Conservation (phyloP, 2,113 vertebrate genomes). For the Salvator merianae region DNA sequence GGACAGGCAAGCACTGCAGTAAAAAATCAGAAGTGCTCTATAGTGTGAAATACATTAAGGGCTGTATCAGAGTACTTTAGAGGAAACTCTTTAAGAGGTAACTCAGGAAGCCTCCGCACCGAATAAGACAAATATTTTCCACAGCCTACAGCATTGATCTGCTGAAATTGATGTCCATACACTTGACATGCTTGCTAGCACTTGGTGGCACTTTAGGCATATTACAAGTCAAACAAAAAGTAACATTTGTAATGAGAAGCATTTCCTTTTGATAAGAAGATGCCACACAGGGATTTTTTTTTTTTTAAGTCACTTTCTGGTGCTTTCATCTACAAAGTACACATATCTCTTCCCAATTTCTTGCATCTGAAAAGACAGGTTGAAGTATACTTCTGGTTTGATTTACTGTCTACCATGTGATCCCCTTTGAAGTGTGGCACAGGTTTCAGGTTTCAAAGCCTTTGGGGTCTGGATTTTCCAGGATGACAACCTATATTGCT, state of each 20-base stretch:
- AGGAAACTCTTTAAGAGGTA: slow-evolving; percentile 5
- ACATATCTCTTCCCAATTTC: slow-evolving; percentile 19
- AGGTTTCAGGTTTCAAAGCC: slow-evolving; percentile 55
- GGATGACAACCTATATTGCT: slow-evolving; percentile 54
- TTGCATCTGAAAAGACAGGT: slow-evolving; percentile 42
- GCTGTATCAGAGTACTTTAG: not conserved
- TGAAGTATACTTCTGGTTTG: not conserved
- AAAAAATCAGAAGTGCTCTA: slow-evolving; percentile 24
- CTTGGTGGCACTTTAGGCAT: not conserved
- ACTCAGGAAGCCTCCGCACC: not conserved
- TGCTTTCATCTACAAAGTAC: slow-evolving; percentile 27
- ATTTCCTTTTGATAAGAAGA: slow-evolving; percentile 35
- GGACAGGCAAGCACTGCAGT: not conserved
- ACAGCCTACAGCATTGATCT: slow-evolving; percentile 5
- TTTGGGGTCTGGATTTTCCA: slow-evolving; percentile 56
- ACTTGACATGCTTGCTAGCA: not conserved
- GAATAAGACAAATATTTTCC: slow-evolving; percentile 10
- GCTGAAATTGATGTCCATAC: not conserved
- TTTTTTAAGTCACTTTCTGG: slow-evolving; percentile 4
- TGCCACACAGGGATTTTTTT: not conserved
- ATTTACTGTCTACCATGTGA: slow-evolving; percentile 4
- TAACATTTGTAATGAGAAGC: not conserved
- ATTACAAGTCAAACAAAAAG: slow-evolving; percentile 5
- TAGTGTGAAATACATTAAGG: not conserved
- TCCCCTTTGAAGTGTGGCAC: slow-evolving; percentile 30